A percentile compares a stretch with the other conserved stretches of the same genome.
phyloP scores from a whole-genome alignment of 1,140 invertebrate species.

The Ladona fulva region DNA sequence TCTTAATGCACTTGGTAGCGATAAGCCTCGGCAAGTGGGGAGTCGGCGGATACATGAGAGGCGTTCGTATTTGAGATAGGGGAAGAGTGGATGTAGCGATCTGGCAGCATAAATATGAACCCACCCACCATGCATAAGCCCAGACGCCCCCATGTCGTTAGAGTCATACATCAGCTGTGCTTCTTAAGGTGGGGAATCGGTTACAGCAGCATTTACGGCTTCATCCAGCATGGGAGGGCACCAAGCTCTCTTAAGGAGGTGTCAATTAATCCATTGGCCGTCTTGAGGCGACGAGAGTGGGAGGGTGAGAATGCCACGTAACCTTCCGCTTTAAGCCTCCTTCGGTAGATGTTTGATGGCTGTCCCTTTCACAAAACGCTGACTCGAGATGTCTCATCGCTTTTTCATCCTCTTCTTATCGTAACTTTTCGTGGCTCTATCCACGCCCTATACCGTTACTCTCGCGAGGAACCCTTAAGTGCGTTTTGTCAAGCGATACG shows the following conservation, averaged over 20 bases:
- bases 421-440: neutral
- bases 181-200: neutral
- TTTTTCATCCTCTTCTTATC: neutral
- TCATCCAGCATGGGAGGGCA: neutral
- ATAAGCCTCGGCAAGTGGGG: neutral
- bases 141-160: neutral
- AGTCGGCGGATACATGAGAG: neutral
- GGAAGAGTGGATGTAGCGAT: neutral
- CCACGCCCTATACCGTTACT: neutral
- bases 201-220: neutral
- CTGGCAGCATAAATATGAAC: conserved; percentile 1
- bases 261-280: conserved; percentile 4
- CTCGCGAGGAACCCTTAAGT: neutral
- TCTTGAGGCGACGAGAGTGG: neutral
- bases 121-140: conserved; percentile 2
- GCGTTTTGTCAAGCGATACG: neutral
- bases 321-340: neutral
- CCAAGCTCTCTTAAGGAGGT: neutral
- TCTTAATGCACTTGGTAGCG: no score
- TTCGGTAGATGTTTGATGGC: neutral
- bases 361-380: neutral
- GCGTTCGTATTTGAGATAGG: neutral
- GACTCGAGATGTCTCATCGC: conserved; percentile 6
- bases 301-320: neutral
- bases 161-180: neutral